phyloP scores from a whole-genome alignment of 2,113 vertebrate species.

The Trochalopteron elliotii region DNA sequence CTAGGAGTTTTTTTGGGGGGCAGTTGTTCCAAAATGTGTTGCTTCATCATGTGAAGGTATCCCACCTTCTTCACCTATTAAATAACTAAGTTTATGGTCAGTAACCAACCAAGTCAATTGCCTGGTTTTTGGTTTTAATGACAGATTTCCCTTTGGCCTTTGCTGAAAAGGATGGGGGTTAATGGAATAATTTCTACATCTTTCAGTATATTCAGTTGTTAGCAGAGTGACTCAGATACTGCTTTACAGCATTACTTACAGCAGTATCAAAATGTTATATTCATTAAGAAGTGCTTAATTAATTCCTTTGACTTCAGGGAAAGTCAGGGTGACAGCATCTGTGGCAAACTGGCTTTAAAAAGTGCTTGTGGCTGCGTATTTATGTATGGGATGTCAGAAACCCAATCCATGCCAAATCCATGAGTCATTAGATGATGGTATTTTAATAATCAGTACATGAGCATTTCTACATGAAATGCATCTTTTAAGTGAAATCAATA shows the following conservation, averaged over 20 bases:
- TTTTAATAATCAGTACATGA: not conserved
- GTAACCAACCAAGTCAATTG: not conserved
- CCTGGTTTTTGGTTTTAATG: not conserved
- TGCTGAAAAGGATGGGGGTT: not conserved
- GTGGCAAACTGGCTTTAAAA: not conserved
- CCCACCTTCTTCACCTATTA: not conserved
- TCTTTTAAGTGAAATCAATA: not conserved
- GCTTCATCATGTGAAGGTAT: not conserved
- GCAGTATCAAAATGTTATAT: not conserved
- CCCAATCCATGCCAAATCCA: not conserved
- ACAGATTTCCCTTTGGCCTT: not conserved
- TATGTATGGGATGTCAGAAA: not conserved
- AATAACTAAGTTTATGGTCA: not conserved
- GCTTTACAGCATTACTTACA: accelerated
- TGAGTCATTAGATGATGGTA: not conserved
- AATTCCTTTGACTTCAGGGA: not conserved
- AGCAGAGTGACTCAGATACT: not conserved
- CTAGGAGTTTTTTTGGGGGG: accelerated
- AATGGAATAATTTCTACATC: not conserved
- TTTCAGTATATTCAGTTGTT: not conserved
- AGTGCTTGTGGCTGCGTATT: accelerated
- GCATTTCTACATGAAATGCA: not conserved
- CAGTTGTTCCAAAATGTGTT: accelerated
- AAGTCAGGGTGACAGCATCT: not conserved
- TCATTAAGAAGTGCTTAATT: not conserved